A percentile compares a stretch with the other conserved stretches of the same genome.
Conservation (phyloP, 1,140 invertebrate genomes). For the Antheraea mylitta region DNA sequence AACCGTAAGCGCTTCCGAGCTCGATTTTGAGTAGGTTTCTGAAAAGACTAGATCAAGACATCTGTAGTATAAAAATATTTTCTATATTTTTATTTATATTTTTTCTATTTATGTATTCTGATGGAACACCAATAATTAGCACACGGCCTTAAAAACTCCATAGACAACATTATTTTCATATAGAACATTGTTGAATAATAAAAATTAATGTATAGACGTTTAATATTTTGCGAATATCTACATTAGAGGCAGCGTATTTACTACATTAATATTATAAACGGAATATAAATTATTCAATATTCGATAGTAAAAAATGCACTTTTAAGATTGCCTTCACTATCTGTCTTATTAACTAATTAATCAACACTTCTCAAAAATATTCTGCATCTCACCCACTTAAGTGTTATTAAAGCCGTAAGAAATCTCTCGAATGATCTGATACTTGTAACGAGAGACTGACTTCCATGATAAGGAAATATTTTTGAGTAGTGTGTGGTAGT, state of each 20-base stretch:
- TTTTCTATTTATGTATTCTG: neutral
- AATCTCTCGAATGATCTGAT: slow-evolving; percentile 44
- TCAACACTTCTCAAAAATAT: slow-evolving; percentile 26
- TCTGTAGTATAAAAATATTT: neutral
- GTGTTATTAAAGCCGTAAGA: neutral
- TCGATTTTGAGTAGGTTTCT: too few species aligned
- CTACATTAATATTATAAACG: slow-evolving; percentile 45
- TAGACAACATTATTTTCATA: slow-evolving; percentile 32
- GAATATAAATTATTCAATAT: slow-evolving; percentile 38
- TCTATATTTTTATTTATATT: neutral
- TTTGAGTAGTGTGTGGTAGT: slow-evolving; percentile 26
- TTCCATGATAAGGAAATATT: slow-evolving; percentile 23
- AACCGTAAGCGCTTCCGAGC: too few species aligned
- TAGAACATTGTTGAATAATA: slow-evolving; percentile 39
- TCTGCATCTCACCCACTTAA: neutral
- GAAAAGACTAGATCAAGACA: neutral
- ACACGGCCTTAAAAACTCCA: neutral
- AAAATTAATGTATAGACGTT: slow-evolving; percentile 47
- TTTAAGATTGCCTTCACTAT: slow-evolving; percentile 58
- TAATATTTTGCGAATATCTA: slow-evolving; percentile 76
- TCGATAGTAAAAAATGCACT: slow-evolving; percentile 34
- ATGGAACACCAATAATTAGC: neutral
- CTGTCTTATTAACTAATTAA: slow-evolving; percentile 11
- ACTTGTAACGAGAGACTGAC: slow-evolving; percentile 25
- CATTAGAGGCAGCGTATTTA: slow-evolving; percentile 69